Percentiles rank a stretch among this genome's conserved stretches.
Evolutionary conservation across 2,797 vertebrate genomes (phyloP).

Genomic region (Lacerta viridis): DNA sequence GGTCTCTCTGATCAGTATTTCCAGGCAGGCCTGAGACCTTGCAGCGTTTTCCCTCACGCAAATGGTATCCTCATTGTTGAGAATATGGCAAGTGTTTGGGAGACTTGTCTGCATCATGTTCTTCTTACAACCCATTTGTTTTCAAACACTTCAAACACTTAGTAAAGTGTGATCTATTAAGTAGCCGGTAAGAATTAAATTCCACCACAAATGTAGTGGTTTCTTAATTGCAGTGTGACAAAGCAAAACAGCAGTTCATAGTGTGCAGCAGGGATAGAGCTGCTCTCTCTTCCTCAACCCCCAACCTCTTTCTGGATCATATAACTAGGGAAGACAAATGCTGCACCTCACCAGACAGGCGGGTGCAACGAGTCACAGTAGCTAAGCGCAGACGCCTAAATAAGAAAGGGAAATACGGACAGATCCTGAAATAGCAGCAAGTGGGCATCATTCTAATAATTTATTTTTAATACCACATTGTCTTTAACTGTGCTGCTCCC

Average conservation of each 20-base stretch:
- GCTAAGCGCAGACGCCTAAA: constrained; percentile 57
- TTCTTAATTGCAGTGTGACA: constrained; percentile 61
- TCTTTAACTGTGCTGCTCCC: constrained; percentile 84
- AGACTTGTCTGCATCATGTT: constrained; percentile 15
- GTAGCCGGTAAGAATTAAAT: constrained; percentile 54
- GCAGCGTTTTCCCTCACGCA: not conserved
- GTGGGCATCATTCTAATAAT: constrained; percentile 78
- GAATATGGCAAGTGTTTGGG: not conserved
- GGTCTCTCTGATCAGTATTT: not conserved
- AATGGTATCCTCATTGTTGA: not conserved
- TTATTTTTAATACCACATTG: constrained; percentile 85
- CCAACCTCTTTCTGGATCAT: not conserved
- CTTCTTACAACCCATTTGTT: constrained; percentile 52
- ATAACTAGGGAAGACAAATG: not conserved
- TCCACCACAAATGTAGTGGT: constrained; percentile 34
- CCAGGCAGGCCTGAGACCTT: not conserved
- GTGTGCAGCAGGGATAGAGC: not conserved
- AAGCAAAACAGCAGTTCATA: constrained; percentile 30
- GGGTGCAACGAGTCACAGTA: constrained; percentile 65
- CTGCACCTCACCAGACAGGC: constrained; percentile 46
- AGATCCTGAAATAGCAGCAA: constrained; percentile 64
- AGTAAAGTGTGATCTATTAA: constrained; percentile 40
- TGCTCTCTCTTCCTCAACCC: not conserved
- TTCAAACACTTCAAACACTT: constrained; percentile 58
- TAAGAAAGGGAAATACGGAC: constrained; percentile 68